These are phyloP conservation scores for Asarcornis scutulata DNA, from an alignment of 2,113 vertebrate genomes.

Conservation along the genomic window DNA sequence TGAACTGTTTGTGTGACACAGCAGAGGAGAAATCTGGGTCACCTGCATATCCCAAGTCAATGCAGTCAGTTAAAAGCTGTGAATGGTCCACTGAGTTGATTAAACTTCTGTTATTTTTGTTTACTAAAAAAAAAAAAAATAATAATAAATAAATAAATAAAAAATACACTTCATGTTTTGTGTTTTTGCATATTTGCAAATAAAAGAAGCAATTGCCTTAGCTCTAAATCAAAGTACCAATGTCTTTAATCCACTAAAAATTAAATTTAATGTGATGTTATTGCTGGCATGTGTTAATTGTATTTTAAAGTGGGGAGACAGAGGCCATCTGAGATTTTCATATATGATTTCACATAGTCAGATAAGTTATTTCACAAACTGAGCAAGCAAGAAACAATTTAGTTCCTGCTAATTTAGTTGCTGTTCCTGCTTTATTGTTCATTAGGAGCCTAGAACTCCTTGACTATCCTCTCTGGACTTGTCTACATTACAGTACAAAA, in stretches of 20 bases:
- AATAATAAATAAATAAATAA: too few relatives aligned
- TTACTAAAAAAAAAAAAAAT: background rate
- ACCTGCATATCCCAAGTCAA: background rate
- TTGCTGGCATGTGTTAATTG: background rate
- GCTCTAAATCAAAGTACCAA: background rate
- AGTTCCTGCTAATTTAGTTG: constrained; percentile 12
- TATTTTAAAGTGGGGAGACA: background rate
- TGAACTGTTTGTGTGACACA: background rate
- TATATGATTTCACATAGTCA: background rate
- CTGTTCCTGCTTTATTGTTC: constrained; percentile 18
- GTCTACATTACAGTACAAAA: constrained; percentile 5
- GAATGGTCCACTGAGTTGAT: background rate
- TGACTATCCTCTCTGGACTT: constrained; percentile 12
- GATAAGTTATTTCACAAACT: background rate
- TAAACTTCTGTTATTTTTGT: background rate
- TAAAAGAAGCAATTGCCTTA: background rate
- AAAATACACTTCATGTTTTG: background rate
- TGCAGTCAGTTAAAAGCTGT: background rate
- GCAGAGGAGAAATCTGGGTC: constrained; percentile 37
- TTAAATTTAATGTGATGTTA: background rate
- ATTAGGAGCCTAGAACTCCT: constrained; percentile 20
- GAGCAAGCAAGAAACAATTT: constrained; percentile 7
- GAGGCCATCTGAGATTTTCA: background rate
- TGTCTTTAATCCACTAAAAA: background rate
- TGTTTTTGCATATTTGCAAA: background rate